Conservation (phyloP, 1,140 invertebrate genomes). For the Bombyx mandarina region DNA sequence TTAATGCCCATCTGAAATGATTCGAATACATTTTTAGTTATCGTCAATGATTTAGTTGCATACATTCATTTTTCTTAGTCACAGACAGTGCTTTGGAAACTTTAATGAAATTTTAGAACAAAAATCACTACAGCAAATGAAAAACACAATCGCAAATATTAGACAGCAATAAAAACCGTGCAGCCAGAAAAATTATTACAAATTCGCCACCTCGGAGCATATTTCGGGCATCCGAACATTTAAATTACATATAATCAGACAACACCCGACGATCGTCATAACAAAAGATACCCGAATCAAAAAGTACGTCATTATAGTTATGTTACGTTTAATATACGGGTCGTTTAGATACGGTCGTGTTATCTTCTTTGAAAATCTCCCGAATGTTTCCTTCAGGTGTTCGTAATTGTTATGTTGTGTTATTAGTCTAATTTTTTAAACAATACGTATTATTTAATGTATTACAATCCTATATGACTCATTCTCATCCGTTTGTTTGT, state of each 20-base stretch:
- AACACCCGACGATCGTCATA: slow-evolving; percentile 58
- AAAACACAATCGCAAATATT: slow-evolving; percentile 5
- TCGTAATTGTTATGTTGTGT: no score
- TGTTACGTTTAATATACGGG: slow-evolving; percentile 55
- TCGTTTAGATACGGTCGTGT: slow-evolving; percentile 44
- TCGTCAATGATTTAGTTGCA: no score
- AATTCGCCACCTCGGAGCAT: slow-evolving; percentile 50
- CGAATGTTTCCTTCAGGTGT: slow-evolving; percentile 23
- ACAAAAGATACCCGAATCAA: slow-evolving; percentile 66
- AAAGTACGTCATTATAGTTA: slow-evolving; percentile 54
- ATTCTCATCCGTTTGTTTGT: no score
- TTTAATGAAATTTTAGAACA: no score
- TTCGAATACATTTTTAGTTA: no score
- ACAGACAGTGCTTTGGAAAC: no score
- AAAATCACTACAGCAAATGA: no score
- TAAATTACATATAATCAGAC: slow-evolving; percentile 67
- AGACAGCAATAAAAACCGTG: slow-evolving; percentile 37
- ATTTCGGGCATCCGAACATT: slow-evolving; percentile 53
- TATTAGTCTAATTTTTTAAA: no score
- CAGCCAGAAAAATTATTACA: slow-evolving; percentile 29
- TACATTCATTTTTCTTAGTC: no score
- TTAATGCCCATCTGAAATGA: no score
- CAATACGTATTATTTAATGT: no score
- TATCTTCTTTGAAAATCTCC: slow-evolving; percentile 44
- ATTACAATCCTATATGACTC: no score